Conservation (phyloP, 2,113 vertebrate genomes). For the Entelurus aequoreus region DNA sequence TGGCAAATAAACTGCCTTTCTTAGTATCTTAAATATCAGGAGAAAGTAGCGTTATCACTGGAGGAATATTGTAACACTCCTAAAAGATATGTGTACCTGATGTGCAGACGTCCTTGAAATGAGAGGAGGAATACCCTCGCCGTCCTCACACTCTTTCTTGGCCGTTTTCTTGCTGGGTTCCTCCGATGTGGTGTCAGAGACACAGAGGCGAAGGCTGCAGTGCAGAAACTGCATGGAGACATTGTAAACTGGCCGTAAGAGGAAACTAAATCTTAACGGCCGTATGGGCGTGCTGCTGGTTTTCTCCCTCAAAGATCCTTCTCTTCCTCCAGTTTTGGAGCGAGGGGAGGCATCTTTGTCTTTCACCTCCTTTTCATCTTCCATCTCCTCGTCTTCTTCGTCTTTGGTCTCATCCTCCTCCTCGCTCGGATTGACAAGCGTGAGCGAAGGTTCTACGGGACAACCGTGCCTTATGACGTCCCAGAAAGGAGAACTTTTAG, state of each 20-base stretch:
- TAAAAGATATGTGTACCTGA: slow-evolving; percentile 50
- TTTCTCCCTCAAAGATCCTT: neutral
- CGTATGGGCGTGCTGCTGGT: neutral
- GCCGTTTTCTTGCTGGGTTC: neutral
- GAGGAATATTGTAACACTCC: too few species aligned
- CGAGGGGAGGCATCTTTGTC: neutral
- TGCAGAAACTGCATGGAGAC: slow-evolving; percentile 77
- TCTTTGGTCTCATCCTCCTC: slow-evolving; percentile 11
- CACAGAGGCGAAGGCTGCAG: slow-evolving; percentile 69
- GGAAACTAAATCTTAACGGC: slow-evolving; percentile 67
- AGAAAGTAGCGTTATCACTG: too few species aligned
- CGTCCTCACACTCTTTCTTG: slow-evolving; percentile 28
- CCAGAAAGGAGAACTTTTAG: slow-evolving; percentile 56
- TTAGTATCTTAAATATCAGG: too few species aligned
- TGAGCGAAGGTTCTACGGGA: slow-evolving; percentile 55
- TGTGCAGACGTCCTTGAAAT: slow-evolving; percentile 23
- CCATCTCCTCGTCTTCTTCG: neutral
- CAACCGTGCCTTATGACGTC: slow-evolving; percentile 57
- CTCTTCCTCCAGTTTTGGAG: neutral
- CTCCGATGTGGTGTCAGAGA: slow-evolving; percentile 6
- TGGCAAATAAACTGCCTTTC: too few species aligned
- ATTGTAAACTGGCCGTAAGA: slow-evolving; percentile 66
- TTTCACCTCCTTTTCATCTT: neutral
- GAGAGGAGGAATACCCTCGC: slow-evolving; percentile 51
- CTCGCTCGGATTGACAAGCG: slow-evolving; percentile 9